Evolutionary conservation across 1,140 invertebrate genomes (phyloP), one percentile per base, ranked within the genome.

Genomic region (Cherax destructor): DNA sequence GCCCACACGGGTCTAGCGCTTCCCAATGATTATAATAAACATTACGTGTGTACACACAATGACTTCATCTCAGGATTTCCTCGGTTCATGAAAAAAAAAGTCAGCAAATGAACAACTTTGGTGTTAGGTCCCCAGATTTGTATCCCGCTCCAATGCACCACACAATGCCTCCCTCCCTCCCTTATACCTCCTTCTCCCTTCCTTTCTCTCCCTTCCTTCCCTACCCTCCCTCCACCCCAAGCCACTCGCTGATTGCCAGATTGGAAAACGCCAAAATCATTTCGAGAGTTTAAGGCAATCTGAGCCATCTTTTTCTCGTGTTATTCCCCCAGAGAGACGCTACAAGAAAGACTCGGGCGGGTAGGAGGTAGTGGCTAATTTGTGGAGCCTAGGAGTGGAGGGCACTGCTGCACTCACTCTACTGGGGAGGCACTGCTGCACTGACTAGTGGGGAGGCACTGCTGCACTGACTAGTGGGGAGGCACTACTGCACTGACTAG

Each of bases 201-300:
- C 52, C 52, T 56, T 13, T 56, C 52, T 56, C 52, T 10, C 13
- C 52, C 69, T n/a, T 7, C 69, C 9, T 21, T 30, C 69, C 69
- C 24, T 11, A 21, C 11, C 9, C 69, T 7, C 9, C 69, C 16
- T 30, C 16, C 83, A 41, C n/a, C 50, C 50, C 83, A 85, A 85
- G 69, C 83, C 61, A 50, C 83, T 85, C 83, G 49, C 56, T 85
- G 83, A 85, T 85, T 85, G 83, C 24, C 61, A 85, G 83, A 85
- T 85, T 85, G 83, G 83, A 85, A 85, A 85, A 85, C 83, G 83
- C 61, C 61, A 85, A 85, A 85, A 85, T 85, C 83, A 85, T 85
- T 72, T 85, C 83, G 30, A 49, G 83, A 85, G 83, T 85, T 85
- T 50, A 85, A 85, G 83, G 83, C 65, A 85, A 85, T 85, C 83